Conservation (phyloP, 2,113 vertebrate species). For the Cynopterus brachyotis region DNA sequence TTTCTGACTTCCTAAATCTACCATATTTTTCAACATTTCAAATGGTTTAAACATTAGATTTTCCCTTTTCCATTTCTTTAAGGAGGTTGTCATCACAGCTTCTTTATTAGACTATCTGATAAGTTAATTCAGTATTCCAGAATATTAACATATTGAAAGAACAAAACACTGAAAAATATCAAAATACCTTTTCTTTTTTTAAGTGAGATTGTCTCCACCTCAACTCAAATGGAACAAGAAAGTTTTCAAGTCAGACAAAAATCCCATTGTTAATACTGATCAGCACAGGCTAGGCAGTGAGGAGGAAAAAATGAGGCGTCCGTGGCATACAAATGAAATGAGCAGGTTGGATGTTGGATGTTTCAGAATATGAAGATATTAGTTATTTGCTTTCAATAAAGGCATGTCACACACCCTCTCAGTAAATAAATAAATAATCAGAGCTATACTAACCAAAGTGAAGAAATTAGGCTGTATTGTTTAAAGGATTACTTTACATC, state of each 20-base stretch:
- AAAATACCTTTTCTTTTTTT: neutral
- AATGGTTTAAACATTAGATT: conserved; percentile 42
- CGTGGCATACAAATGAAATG: conserved; percentile 83
- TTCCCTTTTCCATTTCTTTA: neutral
- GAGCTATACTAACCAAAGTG: neutral
- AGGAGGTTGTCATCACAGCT: neutral
- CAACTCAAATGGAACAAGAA: conserved; percentile 71
- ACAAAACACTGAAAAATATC: conserved; percentile 44
- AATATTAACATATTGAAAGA: conserved; percentile 44
- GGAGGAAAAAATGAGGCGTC: conserved; percentile 67
- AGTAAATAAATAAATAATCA: neutral
- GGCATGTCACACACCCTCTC: neutral
- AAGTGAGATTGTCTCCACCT: conserved; percentile 61
- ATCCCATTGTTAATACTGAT: conserved; percentile 82
- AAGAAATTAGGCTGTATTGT: neutral
- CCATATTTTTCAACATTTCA: conserved; percentile 52
- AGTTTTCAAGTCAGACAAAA: conserved; percentile 80
- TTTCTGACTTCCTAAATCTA: conserved; percentile 36
- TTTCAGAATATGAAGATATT: conserved; percentile 63
- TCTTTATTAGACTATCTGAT: conserved; percentile 20
- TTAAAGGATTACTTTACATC: conserved; percentile 13
- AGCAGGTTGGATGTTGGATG: conserved; percentile 71
- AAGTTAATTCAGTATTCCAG: conserved; percentile 51
- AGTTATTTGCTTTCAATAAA: conserved; percentile 56
- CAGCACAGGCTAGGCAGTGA: conserved; percentile 74